These are phyloP conservation scores for Urocolius indicus DNA, from an alignment of 2,113 vertebrate genomes.

Conservation along the genomic window DNA sequence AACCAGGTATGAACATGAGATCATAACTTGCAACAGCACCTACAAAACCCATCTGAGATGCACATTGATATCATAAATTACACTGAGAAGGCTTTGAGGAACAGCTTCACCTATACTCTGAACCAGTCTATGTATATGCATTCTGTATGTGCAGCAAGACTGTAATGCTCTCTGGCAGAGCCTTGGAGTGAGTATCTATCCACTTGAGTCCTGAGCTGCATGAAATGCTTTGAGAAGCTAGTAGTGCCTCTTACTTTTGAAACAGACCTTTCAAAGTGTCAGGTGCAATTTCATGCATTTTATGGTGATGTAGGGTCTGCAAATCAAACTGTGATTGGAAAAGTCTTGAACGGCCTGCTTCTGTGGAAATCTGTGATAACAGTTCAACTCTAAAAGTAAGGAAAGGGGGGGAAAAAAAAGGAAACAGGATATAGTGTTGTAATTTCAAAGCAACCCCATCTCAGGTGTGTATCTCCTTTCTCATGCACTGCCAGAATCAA, in stretches of 20 bases:
- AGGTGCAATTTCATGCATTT: not conserved
- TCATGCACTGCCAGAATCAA: not conserved
- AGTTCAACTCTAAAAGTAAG: not conserved
- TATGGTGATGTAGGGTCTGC: not conserved
- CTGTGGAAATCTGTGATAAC: not conserved
- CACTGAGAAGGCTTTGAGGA: not conserved
- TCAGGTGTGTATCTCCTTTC: not conserved
- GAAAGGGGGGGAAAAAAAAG: accelerated
- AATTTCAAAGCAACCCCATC: not conserved
- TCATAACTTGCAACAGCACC: not conserved
- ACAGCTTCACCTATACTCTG: not conserved
- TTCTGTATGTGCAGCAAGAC: not conserved
- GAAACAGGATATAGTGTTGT: not conserved
- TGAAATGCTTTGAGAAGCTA: not conserved
- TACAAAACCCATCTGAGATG: not conserved
- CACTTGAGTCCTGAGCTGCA: not conserved
- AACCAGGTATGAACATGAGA: not conserved
- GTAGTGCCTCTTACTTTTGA: not conserved
- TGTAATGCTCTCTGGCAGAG: not conserved
- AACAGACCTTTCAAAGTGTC: not conserved
- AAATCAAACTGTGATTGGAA: constrained; percentile 7
- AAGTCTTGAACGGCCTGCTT: not conserved
- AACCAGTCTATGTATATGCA: not conserved
- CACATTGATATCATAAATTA: not conserved
- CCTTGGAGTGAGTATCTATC: not conserved